Evolutionary conservation across 2,797 vertebrate genomes (phyloP).

Genomic region (Podarcis lilfordi): DNA sequence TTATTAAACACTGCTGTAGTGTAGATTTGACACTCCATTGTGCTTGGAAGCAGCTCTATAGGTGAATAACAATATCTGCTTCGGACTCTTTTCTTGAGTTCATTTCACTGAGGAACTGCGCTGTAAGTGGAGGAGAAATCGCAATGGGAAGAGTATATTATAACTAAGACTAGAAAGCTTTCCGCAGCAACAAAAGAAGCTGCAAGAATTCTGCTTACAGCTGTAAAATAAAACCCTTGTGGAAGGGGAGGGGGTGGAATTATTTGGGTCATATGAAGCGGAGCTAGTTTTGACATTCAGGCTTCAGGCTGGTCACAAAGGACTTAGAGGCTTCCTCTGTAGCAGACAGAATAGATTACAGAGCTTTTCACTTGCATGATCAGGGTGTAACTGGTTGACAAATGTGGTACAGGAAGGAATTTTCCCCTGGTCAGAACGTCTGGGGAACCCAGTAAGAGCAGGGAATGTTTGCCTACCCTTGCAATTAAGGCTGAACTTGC

Average conservation of each 20-base stretch:
- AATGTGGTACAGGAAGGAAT: neutral
- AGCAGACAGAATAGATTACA: slow-evolving; percentile 3
- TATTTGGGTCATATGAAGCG: slow-evolving; percentile 23
- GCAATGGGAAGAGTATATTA: slow-evolving; percentile 9
- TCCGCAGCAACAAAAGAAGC: slow-evolving; percentile 1
- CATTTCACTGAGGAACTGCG: slow-evolving; percentile 6
- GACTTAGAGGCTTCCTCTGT: slow-evolving; percentile 3
- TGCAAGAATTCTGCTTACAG: slow-evolving; percentile 16
- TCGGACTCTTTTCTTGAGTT: slow-evolving; percentile 13
- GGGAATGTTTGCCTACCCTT: neutral
- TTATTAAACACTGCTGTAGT: slow-evolving; percentile 35
- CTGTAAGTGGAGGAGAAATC: neutral
- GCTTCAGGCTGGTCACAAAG: slow-evolving; percentile 10
- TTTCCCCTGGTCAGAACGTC: neutral
- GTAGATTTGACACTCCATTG: slow-evolving; percentile 25
- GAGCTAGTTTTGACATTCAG: slow-evolving; percentile 9
- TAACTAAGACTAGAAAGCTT: slow-evolving; percentile 35
- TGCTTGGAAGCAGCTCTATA: slow-evolving; percentile 24
- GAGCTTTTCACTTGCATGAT: slow-evolving; percentile 7
- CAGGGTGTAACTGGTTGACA: neutral
- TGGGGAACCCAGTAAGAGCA: neutral
- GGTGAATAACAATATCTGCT: slow-evolving; percentile 36
- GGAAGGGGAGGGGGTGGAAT: neutral
- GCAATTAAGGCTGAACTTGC: neutral
- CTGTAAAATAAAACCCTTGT: slow-evolving; percentile 24